phyloP scores from a whole-genome alignment of 2,113 vertebrate genomes.

The Rhea americana region DNA sequence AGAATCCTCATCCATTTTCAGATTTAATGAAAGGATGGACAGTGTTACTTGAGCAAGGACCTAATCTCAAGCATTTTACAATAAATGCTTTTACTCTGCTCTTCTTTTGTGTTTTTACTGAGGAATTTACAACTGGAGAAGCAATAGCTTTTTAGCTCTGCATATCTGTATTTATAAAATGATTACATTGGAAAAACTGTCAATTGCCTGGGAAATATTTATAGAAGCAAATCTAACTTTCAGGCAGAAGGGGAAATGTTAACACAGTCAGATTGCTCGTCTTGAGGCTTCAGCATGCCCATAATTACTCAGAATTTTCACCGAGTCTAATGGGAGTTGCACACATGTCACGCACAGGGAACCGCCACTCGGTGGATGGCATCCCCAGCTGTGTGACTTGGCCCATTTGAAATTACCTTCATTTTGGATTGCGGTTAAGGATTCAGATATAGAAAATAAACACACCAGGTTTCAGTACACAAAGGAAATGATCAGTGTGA shows the following conservation, averaged over 20 bases:
- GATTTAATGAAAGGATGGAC: not conserved
- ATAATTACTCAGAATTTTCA: not conserved
- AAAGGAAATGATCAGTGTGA: not conserved
- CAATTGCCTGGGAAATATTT: not conserved
- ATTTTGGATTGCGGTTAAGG: not conserved
- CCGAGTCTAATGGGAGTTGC: fast-evolving
- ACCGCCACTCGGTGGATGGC: no score
- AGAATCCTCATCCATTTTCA: not conserved
- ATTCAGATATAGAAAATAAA: not conserved
- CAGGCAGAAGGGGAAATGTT: not conserved
- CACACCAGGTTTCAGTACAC: not conserved
- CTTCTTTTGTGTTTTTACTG: not conserved
- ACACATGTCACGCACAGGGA: fast-evolving
- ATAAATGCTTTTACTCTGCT: not conserved
- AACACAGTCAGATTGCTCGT: not conserved
- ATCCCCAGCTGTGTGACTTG: not conserved
- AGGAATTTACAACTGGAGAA: not conserved
- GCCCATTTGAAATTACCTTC: not conserved
- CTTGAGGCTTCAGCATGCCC: not conserved
- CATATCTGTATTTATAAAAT: not conserved
- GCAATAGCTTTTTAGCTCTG: not conserved
- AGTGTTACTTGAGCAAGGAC: not conserved
- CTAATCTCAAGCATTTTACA: not conserved
- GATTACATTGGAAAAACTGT: not conserved
- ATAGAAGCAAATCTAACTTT: not conserved